phyloP scores from a whole-genome alignment of 92 coral and sea anemone species.

The Porites rus region DNA sequence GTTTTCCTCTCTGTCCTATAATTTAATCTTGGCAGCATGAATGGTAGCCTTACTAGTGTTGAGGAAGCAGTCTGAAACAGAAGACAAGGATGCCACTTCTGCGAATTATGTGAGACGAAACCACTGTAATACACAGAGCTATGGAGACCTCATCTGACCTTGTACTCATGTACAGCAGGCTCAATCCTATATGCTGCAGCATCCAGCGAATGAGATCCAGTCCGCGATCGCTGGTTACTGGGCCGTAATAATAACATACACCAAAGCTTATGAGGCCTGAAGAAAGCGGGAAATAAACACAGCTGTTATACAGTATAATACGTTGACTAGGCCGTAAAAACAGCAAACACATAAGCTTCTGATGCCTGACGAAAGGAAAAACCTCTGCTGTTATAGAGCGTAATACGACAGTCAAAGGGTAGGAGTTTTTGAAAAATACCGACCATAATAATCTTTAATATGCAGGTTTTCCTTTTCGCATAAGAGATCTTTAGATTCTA shows the following conservation, averaged over 20 bases:
- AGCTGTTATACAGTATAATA: background rate
- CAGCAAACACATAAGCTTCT: too few relatives aligned
- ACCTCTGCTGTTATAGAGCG: too few relatives aligned
- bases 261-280: conserved; percentile 89
- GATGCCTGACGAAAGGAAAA: too few relatives aligned
- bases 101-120: conserved; percentile 59
- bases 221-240: conserved; percentile 89
- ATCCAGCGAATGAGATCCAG: conserved; percentile 93
- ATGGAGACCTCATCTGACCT: conserved; percentile 87
- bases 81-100: conserved; percentile 36
- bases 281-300: background rate
- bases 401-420: too few relatives aligned
- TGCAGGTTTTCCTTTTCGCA: too few relatives aligned
- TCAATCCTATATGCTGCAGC: conserved; percentile 75
- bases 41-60: conserved; percentile 70
- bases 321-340: too few relatives aligned
- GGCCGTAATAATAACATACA: conserved; percentile 95
- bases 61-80: conserved; percentile 48
- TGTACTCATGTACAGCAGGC: conserved; percentile 82
- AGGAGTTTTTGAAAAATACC: too few relatives aligned
- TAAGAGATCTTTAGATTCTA: too few relatives aligned
- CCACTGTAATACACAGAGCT: conserved; percentile 68
- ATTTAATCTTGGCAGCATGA: background rate
- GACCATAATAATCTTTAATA: too few relatives aligned
- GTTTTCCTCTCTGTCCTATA: too few relatives aligned